Conservation (phyloP, 2,113 vertebrate genomes). For the Callocephalon fimbriatum region DNA sequence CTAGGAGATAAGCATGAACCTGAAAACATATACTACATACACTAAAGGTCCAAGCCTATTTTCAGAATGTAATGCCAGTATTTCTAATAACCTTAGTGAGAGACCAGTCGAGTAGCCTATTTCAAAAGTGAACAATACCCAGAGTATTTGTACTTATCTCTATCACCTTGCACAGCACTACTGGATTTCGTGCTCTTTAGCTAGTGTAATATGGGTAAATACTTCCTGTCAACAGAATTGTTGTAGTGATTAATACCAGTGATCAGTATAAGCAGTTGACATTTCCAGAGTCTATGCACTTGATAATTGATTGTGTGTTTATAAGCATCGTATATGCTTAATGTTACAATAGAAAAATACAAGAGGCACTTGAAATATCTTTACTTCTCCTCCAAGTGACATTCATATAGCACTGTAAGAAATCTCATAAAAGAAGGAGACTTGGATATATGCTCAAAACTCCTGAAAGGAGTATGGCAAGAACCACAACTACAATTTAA, state of each 20-base stretch:
- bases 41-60: neutral
- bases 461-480: neutral
- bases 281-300: constrained; percentile 28
- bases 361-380: neutral
- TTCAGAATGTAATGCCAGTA: neutral
- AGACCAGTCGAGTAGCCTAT: neutral
- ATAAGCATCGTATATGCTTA: constrained; percentile 23
- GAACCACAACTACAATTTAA: neutral
- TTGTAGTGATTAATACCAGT: constrained; percentile 3
- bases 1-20: neutral
- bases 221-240: neutral
- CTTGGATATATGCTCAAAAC: neutral
- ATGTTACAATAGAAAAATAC: constrained; percentile 24
- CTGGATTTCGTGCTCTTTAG: neutral
- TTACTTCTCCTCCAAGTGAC: neutral
- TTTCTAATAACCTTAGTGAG: neutral
- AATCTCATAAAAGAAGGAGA: neutral
- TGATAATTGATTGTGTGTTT: constrained; percentile 7
- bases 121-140: neutral
- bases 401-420: neutral
- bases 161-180: neutral
- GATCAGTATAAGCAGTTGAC: neutral
- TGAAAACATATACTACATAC: neutral
- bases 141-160: neutral
- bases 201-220: neutral